A percentile compares a stretch with the other conserved stretches of the same genome.
phyloP scores from a whole-genome alignment of 2,797 vertebrate species.

The Gadopsis bispinosus region DNA sequence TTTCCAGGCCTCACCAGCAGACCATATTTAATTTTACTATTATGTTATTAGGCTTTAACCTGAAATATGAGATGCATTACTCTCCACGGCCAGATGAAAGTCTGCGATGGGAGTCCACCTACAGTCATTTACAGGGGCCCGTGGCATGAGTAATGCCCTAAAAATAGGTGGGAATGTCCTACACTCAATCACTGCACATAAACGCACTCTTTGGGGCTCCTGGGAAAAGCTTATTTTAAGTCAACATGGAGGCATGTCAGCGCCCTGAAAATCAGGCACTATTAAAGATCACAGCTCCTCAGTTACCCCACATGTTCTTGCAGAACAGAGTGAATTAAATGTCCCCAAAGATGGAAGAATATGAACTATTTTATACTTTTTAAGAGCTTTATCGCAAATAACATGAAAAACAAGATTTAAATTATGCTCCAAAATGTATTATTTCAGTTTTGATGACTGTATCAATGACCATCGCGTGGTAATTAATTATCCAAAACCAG shows the following conservation, averaged over 20 bases:
- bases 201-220: conserved; percentile 68
- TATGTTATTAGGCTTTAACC: conserved; percentile 57
- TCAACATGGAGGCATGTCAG: conserved; percentile 78
- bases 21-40: conserved; percentile 54
- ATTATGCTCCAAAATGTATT: neutral
- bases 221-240: conserved; percentile 75
- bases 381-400: conserved; percentile 12
- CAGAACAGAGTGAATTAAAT: conserved; percentile 9
- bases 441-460: conserved; percentile 13
- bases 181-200: conserved; percentile 73
- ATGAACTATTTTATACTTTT: conserved; percentile 5
- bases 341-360: conserved; percentile 5
- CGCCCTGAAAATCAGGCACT: conserved; percentile 57
- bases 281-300: conserved; percentile 54
- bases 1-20: conserved; percentile 34
- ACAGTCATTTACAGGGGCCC: conserved; percentile 61
- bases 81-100: conserved; percentile 63
- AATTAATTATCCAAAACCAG: neutral
- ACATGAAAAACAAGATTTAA: conserved; percentile 2
- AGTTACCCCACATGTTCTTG: conserved; percentile 20
- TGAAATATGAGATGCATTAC: conserved; percentile 60
- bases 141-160: conserved; percentile 74
- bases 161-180: conserved; percentile 80
- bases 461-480: neutral
- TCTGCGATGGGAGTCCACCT: conserved; percentile 60